These are phyloP conservation scores for Parauchenoglanis ngamensis DNA, from an alignment of 2,797 vertebrate genomes.

Conservation along the genomic window DNA sequence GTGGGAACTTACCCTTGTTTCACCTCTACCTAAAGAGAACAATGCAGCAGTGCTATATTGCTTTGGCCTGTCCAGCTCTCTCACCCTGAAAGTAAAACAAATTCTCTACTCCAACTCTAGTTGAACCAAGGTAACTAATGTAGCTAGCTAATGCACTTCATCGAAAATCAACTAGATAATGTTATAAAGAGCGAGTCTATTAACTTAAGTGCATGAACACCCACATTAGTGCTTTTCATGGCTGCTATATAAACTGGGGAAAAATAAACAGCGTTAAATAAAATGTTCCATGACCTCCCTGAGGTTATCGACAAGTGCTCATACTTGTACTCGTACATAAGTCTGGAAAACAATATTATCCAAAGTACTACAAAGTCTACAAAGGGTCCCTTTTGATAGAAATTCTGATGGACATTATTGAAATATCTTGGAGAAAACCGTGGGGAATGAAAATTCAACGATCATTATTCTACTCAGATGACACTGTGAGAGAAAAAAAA, in stretches of 20 bases:
- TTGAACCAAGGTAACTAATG: neutral
- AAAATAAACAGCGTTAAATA: neutral
- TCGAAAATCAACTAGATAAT: neutral
- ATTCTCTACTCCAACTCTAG: neutral
- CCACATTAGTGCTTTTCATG: neutral
- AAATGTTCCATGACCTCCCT: neutral
- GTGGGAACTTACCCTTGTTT: too few relatives aligned
- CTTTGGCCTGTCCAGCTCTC: neutral
- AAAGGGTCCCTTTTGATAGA: neutral
- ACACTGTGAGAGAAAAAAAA: neutral
- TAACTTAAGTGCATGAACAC: neutral
- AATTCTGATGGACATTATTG: neutral
- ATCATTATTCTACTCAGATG: slow-evolving; percentile 8
- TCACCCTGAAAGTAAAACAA: neutral
- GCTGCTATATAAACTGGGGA: neutral
- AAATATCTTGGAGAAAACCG: neutral
- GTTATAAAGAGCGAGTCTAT: neutral
- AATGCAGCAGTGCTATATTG: neutral
- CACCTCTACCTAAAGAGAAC: too few relatives aligned
- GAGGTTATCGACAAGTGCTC: neutral
- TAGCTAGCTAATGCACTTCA: neutral
- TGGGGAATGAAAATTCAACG: neutral
- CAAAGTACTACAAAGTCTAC: neutral
- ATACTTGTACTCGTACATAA: neutral
- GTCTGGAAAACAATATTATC: neutral